Evolutionary conservation across 2,797 vertebrate genomes (phyloP).

Genomic region (Spheniscus humboldti): DNA sequence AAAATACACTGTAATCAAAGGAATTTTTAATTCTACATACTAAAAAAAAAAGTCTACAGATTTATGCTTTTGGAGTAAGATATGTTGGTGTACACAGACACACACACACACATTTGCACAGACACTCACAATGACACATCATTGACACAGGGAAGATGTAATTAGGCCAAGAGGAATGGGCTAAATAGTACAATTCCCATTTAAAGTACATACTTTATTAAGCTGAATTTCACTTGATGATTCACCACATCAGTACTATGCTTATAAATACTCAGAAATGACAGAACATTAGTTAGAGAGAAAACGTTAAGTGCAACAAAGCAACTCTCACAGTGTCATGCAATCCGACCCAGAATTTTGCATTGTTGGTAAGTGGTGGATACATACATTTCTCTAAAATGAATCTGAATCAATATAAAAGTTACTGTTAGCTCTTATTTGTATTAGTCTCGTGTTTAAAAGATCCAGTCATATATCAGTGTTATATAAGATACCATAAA

Average conservation of each 20-base stretch:
- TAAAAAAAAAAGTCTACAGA: neutral
- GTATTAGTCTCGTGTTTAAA: neutral
- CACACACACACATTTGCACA: neutral
- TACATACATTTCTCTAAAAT: neutral
- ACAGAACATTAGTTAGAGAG: neutral
- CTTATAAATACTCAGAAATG: neutral
- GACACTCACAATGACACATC: neutral
- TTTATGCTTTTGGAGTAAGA: neutral
- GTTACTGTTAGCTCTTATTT: neutral
- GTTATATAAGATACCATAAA: neutral
- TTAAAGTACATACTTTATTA: neutral
- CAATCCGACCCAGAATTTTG: neutral
- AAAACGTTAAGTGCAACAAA: neutral
- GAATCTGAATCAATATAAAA: neutral
- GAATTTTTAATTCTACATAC: neutral
- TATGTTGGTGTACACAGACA: neutral
- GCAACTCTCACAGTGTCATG: neutral
- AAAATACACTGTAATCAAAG: neutral
- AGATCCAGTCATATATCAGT: neutral
- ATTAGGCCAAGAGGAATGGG: neutral
- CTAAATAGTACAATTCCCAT: neutral
- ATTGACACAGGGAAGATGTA: neutral
- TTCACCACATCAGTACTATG: neutral
- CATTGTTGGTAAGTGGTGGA: neutral
- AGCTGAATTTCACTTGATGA: neutral